Evolutionary conservation across 2,797 vertebrate genomes (phyloP).

Genomic region (Lithobates sylvaticus): DNA sequence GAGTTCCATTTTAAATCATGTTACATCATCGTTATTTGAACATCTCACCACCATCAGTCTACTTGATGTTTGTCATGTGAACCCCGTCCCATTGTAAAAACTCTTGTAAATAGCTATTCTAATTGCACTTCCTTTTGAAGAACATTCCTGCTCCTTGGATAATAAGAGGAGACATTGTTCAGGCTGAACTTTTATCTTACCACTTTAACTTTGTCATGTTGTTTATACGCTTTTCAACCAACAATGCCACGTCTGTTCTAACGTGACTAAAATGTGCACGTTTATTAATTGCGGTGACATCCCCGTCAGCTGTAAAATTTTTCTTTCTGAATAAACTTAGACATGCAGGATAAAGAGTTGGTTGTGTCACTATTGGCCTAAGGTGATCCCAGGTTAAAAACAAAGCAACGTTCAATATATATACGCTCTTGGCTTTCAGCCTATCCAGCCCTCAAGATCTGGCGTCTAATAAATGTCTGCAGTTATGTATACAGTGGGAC

Average conservation of each 20-base stretch:
- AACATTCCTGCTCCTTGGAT: slow-evolving; percentile 15
- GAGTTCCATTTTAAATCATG: too few species aligned
- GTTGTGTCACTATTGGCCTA: slow-evolving; percentile 25
- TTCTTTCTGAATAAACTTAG: too few species aligned
- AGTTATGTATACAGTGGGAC: background rate
- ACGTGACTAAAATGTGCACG: slow-evolving; percentile 12
- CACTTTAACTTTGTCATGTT: slow-evolving; percentile 22
- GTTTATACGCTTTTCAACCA: slow-evolving; percentile 6
- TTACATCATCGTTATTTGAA: too few species aligned
- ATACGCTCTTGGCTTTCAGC: slow-evolving; percentile 16
- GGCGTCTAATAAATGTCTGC: slow-evolving; percentile 5
- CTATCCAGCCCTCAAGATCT: background rate
- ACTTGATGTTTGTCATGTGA: too few species aligned
- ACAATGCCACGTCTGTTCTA: slow-evolving; percentile 36
- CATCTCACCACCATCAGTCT: too few species aligned
- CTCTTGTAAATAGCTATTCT: background rate
- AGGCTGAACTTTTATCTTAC: slow-evolving; percentile 26
- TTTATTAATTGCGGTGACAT: slow-evolving; percentile 3
- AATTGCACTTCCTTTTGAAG: slow-evolving; percentile 40
- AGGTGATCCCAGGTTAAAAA: slow-evolving; percentile 12
- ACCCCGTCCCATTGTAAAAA: too few species aligned
- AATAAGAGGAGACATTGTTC: slow-evolving; percentile 47
- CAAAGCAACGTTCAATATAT: background rate
- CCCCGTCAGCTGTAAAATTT: background rate
- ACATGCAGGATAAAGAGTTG: background rate